A percentile compares a stretch with the other conserved stretches of the same genome.
phyloP scores from a whole-genome alignment of 1,140 invertebrate genomes.

The Papilio helenus region DNA sequence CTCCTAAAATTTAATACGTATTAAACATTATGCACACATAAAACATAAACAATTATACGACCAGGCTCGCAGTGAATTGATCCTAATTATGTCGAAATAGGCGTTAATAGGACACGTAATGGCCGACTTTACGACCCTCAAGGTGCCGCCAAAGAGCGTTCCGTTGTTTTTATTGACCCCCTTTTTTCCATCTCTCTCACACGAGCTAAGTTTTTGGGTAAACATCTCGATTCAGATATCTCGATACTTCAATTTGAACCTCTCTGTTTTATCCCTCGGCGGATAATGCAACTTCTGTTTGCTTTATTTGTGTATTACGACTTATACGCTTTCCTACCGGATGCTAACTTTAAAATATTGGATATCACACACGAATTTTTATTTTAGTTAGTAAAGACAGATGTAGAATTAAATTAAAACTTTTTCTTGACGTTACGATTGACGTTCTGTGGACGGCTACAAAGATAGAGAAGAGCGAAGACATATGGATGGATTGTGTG shows the following conservation, averaged over 20 bases:
- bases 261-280: conserved; percentile 49
- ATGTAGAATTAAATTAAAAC: neutral
- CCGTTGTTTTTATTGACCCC: conserved; percentile 73
- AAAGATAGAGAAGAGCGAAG: too few relatives aligned
- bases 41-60: conserved; percentile 74
- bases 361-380: neutral
- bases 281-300: conserved; percentile 44
- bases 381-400: neutral
- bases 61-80: conserved; percentile 65
- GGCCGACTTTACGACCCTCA: conserved; percentile 68
- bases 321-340: conserved; percentile 24
- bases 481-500: too few relatives aligned
- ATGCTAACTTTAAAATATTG: conserved; percentile 32
- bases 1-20: conserved; percentile 48
- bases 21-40: conserved; percentile 52
- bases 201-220: conserved; percentile 72
- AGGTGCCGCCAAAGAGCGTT: conserved; percentile 74
- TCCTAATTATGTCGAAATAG: conserved; percentile 81
- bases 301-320: conserved; percentile 32
- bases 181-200: conserved; percentile 68
- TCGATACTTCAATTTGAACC: conserved; percentile 67
- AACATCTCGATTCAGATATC: conserved; percentile 65
- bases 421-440: neutral
- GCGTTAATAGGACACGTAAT: conserved; percentile 80
- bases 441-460: too few relatives aligned